Percentiles rank a stretch among this genome's conserved stretches.
Evolutionary conservation across 2,113 vertebrate species (phyloP).

Genomic region (Strix uralensis): DNA sequence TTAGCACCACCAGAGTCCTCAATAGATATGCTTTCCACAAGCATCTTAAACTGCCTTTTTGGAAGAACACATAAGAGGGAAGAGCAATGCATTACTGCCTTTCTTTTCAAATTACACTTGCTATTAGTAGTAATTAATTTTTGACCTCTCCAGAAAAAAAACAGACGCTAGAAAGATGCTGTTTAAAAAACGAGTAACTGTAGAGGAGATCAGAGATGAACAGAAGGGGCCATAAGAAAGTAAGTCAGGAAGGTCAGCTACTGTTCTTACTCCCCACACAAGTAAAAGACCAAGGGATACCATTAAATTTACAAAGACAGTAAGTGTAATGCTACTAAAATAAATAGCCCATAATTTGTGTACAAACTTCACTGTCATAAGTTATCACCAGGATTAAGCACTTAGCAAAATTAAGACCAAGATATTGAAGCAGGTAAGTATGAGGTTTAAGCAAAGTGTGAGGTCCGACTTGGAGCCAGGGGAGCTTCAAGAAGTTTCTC

Average conservation of each 20-base stretch:
- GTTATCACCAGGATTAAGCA: neutral
- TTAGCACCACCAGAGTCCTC: neutral
- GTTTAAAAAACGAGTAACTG: neutral
- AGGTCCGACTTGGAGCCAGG: no score
- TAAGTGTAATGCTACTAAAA: neutral
- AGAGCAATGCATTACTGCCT: neutral
- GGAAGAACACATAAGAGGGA: neutral
- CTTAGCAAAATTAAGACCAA: neutral
- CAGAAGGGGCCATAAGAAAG: neutral
- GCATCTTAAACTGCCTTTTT: neutral
- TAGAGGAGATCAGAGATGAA: neutral
- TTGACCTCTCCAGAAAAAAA: neutral
- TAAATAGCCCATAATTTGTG: neutral
- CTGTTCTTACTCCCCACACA: neutral
- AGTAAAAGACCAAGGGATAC: neutral
- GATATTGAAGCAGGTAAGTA: neutral
- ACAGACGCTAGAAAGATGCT: neutral
- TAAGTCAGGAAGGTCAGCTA: neutral
- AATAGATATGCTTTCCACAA: neutral
- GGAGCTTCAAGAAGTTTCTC: no score
- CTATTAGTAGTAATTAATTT: neutral
- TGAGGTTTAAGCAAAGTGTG: neutral
- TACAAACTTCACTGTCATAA: neutral
- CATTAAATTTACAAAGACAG: neutral
- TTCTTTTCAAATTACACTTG: neutral